These are phyloP conservation scores for Psephotus haematonotus DNA, from an alignment of 2,113 vertebrate genomes.

Conservation along the genomic window DNA sequence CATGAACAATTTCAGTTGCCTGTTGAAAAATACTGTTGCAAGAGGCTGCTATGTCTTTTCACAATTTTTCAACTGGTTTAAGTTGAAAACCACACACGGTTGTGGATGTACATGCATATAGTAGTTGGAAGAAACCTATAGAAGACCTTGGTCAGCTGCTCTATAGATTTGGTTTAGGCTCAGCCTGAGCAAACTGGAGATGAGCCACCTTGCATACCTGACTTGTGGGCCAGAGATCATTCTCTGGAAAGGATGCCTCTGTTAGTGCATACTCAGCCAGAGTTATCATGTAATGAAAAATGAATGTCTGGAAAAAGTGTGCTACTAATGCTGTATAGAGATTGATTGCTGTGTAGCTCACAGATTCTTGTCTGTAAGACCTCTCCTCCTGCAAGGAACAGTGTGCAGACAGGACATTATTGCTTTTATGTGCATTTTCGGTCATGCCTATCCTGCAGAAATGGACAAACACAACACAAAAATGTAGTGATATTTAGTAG, in stretches of 20 bases:
- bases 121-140: accelerated
- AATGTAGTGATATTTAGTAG: background rate
- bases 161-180: background rate
- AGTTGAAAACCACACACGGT: background rate
- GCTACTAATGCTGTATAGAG: background rate
- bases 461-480: background rate
- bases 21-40: background rate
- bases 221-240: background rate
- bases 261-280: accelerated
- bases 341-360: background rate
- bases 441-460: background rate
- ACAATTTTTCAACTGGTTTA: background rate
- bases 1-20: background rate
- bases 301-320: background rate
- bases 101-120: accelerated
- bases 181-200: accelerated
- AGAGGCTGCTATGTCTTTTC: background rate
- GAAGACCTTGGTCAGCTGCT: background rate
- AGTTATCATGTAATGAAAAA: background rate
- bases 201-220: background rate
- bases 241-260: background rate
- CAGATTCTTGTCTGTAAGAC: background rate
- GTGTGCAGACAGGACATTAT: background rate
- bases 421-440: background rate
- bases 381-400: background rate